Evolutionary conservation across 2,797 vertebrate species (phyloP).

Genomic region (Gymnothorax reevesii): DNA sequence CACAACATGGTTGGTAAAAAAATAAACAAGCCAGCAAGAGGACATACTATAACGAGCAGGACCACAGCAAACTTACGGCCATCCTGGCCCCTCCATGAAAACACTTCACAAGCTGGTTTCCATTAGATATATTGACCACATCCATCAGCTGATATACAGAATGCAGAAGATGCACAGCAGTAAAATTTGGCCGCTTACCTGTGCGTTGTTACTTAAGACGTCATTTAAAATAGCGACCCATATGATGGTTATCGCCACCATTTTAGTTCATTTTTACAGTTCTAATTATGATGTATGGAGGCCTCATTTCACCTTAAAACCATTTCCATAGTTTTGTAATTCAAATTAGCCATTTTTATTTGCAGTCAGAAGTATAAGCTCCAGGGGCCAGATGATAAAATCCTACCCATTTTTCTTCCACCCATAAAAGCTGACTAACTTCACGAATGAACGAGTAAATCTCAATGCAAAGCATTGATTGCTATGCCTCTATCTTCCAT

Average conservation of each 20-base stretch:
- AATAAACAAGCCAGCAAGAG: no score
- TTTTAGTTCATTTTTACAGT: not conserved
- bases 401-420: no score
- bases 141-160: not conserved
- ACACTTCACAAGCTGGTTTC: not conserved
- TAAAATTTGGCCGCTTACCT: not conserved
- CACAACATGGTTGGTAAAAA: no score
- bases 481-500: no score
- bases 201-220: not conserved
- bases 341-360: not conserved
- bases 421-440: no score
- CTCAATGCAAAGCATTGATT: no score
- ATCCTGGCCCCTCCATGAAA: not conserved
- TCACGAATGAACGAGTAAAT: no score
- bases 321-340: not conserved
- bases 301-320: not conserved
- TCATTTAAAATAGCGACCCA: not conserved
- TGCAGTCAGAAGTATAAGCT: not conserved
- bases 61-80: not conserved
- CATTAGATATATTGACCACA: not conserved
- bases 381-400: not conserved
- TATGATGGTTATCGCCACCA: not conserved
- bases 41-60: not conserved
- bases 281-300: not conserved
- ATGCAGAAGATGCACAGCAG: not conserved